A percentile compares a stretch with the other conserved stretches of the same genome.
Conservation (phyloP, 2,888 invertebrate genomes). For the Fabriciana adippe region DNA sequence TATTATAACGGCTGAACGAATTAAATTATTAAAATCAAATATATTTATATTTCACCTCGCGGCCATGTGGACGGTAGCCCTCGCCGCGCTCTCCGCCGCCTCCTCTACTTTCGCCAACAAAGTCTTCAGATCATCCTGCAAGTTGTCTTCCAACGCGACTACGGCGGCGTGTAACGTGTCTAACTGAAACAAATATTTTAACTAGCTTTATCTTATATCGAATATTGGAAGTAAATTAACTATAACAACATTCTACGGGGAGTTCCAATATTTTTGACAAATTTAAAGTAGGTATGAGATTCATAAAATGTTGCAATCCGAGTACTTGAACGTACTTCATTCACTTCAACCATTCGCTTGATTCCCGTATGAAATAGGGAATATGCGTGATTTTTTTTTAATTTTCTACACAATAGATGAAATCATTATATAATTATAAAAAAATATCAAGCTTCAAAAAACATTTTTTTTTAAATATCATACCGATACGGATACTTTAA, state of each 20-base stretch:
- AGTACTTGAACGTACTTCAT: no score
- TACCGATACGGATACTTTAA: no score
- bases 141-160: conserved; percentile 59
- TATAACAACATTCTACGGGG: background rate
- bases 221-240: background rate
- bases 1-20: no score
- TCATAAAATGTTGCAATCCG: no score
- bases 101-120: conserved; percentile 58
- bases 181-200: conserved; percentile 64
- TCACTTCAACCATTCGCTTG: no score
- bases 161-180: conserved; percentile 80
- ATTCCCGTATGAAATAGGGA: no score
- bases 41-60: conserved; percentile 67
- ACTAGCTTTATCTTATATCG: background rate
- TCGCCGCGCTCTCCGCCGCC: conserved; percentile 73
- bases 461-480: no score
- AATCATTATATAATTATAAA: no score
- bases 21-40: background rate
- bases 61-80: conserved; percentile 77
- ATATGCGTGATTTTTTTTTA: no score
- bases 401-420: no score
- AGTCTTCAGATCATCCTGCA: conserved; percentile 50
- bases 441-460: no score
- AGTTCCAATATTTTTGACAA: background rate
- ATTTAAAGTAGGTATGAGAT: no score